Percentiles rank a stretch among this genome's conserved stretches.
phyloP scores from a whole-genome alignment of 2,113 vertebrate species.

The Laticauda laticaudata region DNA sequence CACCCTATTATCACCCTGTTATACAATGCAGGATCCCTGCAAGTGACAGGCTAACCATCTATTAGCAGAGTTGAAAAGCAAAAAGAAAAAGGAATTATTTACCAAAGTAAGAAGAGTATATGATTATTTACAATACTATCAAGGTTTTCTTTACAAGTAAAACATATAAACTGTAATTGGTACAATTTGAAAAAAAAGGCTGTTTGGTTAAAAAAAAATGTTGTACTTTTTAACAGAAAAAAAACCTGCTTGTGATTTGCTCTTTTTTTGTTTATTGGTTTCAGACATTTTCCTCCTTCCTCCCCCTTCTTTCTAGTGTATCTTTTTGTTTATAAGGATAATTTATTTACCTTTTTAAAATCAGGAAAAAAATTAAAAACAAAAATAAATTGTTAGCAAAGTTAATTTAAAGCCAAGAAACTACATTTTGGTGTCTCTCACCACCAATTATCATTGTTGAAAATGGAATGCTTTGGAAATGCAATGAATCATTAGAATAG shows the following conservation, averaged over 20 bases:
- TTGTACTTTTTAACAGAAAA: not conserved
- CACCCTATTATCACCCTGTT: no score
- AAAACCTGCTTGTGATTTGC: not conserved
- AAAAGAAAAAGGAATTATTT: not conserved
- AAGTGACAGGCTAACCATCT: not conserved
- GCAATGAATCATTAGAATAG: not conserved
- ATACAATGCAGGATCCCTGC: not conserved
- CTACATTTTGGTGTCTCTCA: not conserved
- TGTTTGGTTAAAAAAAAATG: not conserved
- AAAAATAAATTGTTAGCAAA: not conserved
- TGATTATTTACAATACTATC: not conserved
- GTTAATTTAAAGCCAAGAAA: not conserved
- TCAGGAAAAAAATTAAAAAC: not conserved
- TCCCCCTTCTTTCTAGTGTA: not conserved
- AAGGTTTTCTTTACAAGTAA: not conserved
- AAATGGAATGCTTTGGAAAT: not conserved
- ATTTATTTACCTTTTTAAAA: not conserved
- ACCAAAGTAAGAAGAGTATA: not conserved
- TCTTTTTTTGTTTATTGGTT: not conserved
- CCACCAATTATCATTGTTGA: not conserved
- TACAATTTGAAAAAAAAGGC: not conserved
- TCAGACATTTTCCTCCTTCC: not conserved
- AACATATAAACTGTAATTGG: not conserved
- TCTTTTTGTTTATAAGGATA: not conserved
- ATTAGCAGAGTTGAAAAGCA: not conserved